Evolutionary conservation across 2,113 vertebrate species (phyloP), one percentile per base, ranked within the genome.

Genomic region (Melanotaenia duboulayi): DNA sequence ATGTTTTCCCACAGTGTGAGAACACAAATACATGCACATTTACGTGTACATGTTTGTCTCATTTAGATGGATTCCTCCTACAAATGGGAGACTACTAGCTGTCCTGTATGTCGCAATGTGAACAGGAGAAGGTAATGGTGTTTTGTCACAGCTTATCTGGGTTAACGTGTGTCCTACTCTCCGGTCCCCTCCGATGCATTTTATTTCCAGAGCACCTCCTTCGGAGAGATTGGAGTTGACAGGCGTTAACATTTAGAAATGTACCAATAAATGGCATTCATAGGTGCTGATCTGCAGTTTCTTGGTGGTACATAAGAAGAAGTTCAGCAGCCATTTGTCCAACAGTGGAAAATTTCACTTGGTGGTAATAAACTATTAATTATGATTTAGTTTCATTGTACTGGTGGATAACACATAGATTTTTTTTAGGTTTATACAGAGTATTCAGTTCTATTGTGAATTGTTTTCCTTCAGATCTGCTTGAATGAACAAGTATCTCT

Each of bases 171-270:
- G 90, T 89, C 90, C 87, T 80, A 87, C 80, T 80, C 88, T 90
- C 89, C 82, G 84, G 84, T 87, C 82, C 86, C 71, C 88, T 90
- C 92, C 83, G 77, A 91, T 91, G 90, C 91, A 75, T 91, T 93
- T 95, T 94, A 94, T 93, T 94, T 93, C 93, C 92, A 80, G 87
- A 87, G 92, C 71, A 87, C 79, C 93, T 94, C 92, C 46, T 92
- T 91, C 65, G 91, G 92, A 92, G 85, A 93, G 94, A 96, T 94
- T 92, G 93, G 91, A 96, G 93, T 90, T 90, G 95, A 96, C 95
- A 96, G 94, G 93, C 93, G 92, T 94, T 95, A 94, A 94, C 93
- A 92, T 95, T 94, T 93, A 95, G 90, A 95, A 95, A 95, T 95
- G 94, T 93, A 94, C 87, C 92, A 91, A 92, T 93, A 93, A 93